These are phyloP conservation scores for Asteroscopus sphinx DNA, from an alignment of 2,888 invertebrate species.

Conservation along the genomic window DNA sequence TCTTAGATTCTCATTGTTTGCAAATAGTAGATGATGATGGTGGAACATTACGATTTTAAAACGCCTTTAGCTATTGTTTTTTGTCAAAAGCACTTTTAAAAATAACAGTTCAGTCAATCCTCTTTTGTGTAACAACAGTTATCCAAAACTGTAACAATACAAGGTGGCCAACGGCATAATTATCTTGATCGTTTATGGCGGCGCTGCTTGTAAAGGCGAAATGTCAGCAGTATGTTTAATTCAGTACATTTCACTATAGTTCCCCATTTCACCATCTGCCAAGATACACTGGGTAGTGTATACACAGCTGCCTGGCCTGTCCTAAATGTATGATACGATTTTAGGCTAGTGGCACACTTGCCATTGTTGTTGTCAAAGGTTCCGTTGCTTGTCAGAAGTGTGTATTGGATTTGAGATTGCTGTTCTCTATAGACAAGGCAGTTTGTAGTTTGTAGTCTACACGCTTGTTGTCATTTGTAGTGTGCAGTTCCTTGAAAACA, in stretches of 20 bases:
- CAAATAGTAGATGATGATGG: no score
- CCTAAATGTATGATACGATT: constrained; percentile 9
- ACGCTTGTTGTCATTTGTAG: no score
- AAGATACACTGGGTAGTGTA: not conserved
- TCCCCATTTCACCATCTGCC: constrained; percentile 1
- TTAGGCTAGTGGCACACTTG: constrained; percentile 25
- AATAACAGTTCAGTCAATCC: no score
- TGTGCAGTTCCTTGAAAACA: no score
- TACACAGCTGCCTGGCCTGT: not conserved
- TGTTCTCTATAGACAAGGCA: constrained; percentile 8
- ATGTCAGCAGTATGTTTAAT: constrained; percentile 13
- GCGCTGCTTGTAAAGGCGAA: not conserved
- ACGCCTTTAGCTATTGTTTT: no score
- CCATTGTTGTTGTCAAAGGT: constrained; percentile 40
- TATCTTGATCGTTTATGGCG: not conserved
- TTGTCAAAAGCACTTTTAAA: no score
- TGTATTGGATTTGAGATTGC: constrained; percentile 25
- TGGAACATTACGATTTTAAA: no score
- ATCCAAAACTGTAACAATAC: not conserved
- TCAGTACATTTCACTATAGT: constrained; percentile 3
- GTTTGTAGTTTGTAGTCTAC: constrained; percentile 10
- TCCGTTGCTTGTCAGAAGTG: constrained; percentile 40
- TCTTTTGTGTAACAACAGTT: no score
- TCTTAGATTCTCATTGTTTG: no score
- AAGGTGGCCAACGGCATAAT: not conserved